Base-by-base conservation (phyloP, 1,140 invertebrate species). In the Anastrepha obliqua region DNA sequence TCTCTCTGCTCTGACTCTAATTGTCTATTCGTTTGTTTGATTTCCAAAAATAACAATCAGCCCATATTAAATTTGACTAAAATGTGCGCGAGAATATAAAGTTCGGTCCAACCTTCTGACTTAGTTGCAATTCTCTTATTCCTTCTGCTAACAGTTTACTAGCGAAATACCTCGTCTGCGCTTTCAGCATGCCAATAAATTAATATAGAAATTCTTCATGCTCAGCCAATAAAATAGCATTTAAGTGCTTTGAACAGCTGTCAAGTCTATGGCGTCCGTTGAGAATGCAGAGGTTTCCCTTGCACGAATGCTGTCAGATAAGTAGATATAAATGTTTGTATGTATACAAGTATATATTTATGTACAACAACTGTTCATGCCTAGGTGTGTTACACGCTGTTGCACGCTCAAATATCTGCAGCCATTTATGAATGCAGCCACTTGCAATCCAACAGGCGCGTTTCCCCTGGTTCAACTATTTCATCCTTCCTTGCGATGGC, bases 131-230 rank as follows among this genome's bases (percentile, higher is more conserved):
- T 55, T 29, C 47, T 81, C 17, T 9, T 51, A 20, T 81, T 81
- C 47, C n/a, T 51, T 11, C 6, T 39, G 6, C 64, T 20, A 47
- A 47, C 44, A 42, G 70, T 51, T 74, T 47, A 42, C 70, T 17
- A 47, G 44, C 74, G 47, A 29, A 81, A 55, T 81, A 81, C 74
- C 55, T 81, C 20, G 74, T 81, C 74, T 81, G 51, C 47, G 74
- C 44, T 47, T 51, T 81, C n/a, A 15, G 74, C 74, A 55, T 81
- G 74, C 74, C 74, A 81, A 81, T 81, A 81, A 81, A 81, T 81
- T 81, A 81, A 81, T 81, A 81, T 81, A 81, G 55, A 81, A 81
- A 81, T 81, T 81, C 74, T 47, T 81, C 74, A 81, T 47, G 74
- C 74, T 81, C 74, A 81, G 74, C 47, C 74, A 81, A 81, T 81